A percentile compares a stretch with the other conserved stretches of the same genome.
Evolutionary conservation across 2,113 vertebrate genomes (phyloP).

Genomic region (Protobothrops flavoviridis): DNA sequence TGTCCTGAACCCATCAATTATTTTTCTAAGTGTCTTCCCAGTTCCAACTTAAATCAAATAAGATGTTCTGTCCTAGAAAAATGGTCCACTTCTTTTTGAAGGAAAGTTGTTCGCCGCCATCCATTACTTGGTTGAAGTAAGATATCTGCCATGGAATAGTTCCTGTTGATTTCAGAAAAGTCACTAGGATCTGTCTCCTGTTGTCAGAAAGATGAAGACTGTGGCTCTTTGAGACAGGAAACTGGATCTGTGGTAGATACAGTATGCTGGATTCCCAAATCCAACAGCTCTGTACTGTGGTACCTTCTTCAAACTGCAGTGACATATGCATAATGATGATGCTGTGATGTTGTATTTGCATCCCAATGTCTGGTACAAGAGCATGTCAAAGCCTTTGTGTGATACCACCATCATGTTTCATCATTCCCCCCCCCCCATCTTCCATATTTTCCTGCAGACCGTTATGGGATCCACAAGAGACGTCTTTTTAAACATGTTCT

Average conservation of each 20-base stretch:
- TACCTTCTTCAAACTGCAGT: neutral
- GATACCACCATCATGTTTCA: neutral
- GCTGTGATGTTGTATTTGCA: neutral
- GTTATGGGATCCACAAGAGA: neutral
- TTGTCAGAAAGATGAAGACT: neutral
- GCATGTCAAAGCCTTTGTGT: neutral
- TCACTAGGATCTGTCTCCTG: neutral
- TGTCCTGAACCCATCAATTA: neutral
- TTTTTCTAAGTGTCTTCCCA: neutral
- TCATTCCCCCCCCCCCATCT: neutral
- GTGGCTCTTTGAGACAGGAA: neutral
- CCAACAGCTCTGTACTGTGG: neutral
- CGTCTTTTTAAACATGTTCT: neutral
- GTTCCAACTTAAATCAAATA: neutral
- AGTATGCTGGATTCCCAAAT: neutral
- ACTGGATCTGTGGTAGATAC: neutral
- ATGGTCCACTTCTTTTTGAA: neutral
- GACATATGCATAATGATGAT: neutral
- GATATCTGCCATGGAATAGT: neutral
- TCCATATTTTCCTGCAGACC: neutral
- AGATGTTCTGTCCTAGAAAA: neutral
- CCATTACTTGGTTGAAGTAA: neutral
- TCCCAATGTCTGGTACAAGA: neutral
- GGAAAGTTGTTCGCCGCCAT: neutral
- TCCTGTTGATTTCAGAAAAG: neutral